These are phyloP conservation scores for Rhaphigaster nebulosa DNA, from an alignment of 2,888 invertebrate genomes.

Conservation along the genomic window DNA sequence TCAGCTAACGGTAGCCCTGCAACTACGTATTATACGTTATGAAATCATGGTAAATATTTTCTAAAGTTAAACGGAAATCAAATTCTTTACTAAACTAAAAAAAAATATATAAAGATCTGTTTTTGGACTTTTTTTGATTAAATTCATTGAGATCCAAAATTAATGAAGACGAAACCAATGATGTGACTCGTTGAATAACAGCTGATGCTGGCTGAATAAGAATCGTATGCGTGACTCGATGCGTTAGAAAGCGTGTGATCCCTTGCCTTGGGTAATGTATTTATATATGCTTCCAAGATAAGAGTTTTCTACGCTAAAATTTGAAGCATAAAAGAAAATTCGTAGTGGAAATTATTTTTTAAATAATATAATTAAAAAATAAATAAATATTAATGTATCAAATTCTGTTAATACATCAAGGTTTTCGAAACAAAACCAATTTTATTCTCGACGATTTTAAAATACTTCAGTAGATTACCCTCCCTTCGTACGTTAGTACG, in stretches of 20 bases:
- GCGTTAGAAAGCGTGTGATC: slow-evolving; percentile 16
- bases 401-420: neutral
- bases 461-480: neutral
- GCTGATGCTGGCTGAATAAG: neutral
- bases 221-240: neutral
- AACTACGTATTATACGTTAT: too few species aligned
- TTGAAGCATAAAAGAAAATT: neutral
- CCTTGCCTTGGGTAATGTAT: neutral
- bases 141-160: neutral
- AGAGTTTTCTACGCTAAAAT: neutral
- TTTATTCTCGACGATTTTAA: neutral
- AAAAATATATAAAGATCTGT: too few species aligned
- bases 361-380: neutral
- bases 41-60: too few species aligned
- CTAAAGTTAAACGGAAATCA: too few species aligned
- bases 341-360: neutral
- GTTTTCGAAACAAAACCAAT: neutral
- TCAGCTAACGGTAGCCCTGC: too few species aligned
- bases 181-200: neutral
- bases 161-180: neutral
- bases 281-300: neutral
- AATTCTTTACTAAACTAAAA: neutral
- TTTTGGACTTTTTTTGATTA: neutral
- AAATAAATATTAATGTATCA: neutral
- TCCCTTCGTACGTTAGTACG: neutral